Evolutionary conservation across 2,797 vertebrate genomes (phyloP).

Genomic region (Alauda arvensis): DNA sequence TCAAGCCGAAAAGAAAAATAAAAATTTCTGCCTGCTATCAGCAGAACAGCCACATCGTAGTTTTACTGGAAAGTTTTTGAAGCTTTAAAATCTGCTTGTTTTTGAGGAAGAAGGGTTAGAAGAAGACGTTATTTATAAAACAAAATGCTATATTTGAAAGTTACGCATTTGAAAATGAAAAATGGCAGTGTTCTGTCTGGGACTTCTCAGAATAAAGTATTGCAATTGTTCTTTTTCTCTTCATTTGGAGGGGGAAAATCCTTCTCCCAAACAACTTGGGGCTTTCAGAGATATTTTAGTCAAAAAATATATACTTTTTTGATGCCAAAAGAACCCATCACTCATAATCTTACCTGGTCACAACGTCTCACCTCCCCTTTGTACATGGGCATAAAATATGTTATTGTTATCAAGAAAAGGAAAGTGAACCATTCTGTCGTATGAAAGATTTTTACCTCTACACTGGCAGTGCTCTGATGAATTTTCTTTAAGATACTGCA

Average conservation of each 20-base stretch:
- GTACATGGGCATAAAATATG: background rate
- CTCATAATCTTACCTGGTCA: background rate
- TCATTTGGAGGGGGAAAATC: background rate
- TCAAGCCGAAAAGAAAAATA: background rate
- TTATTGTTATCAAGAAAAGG: background rate
- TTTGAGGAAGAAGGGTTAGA: background rate
- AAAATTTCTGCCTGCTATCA: background rate
- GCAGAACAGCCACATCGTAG: background rate
- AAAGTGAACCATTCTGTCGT: background rate
- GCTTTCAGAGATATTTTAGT: background rate
- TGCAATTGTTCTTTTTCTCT: background rate
- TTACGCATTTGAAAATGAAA: background rate
- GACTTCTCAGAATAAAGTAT: background rate
- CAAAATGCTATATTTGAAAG: background rate
- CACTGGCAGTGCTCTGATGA: background rate
- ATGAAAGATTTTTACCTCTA: background rate
- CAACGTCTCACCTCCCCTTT: background rate
- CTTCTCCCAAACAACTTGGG: background rate
- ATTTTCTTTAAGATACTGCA: fast-evolving
- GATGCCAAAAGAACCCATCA: fast-evolving
- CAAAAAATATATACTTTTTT: background rate
- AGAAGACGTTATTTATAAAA: background rate
- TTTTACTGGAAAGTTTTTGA: background rate
- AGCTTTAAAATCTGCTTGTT: background rate
- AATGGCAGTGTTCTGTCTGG: background rate